Evolutionary conservation across 2,113 vertebrate genomes (phyloP).

Genomic region (Andinoacara biseriatus): DNA sequence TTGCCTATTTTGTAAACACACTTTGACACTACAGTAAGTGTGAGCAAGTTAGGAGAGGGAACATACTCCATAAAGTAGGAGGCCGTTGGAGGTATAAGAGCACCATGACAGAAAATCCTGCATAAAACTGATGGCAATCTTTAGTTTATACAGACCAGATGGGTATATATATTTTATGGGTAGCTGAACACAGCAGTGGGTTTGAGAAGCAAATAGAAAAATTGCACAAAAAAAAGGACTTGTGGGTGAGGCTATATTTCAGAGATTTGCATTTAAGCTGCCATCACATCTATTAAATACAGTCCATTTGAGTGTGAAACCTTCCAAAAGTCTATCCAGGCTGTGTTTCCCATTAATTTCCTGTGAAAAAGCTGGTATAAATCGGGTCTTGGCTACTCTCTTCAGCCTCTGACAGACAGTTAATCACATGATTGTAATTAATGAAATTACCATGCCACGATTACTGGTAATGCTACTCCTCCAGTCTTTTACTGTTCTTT

Average conservation of each 20-base stretch:
- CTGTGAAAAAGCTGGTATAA: constrained; percentile 20
- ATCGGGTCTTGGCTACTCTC: constrained; percentile 29
- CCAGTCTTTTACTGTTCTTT: constrained; percentile 15
- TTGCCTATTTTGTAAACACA: neutral
- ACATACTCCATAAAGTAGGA: neutral
- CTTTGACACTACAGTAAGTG: neutral
- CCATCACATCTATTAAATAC: constrained; percentile 40
- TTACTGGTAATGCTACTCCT: constrained; percentile 37
- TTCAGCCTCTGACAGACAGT: constrained; percentile 14
- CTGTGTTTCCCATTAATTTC: constrained; percentile 2
- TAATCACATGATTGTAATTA: constrained; percentile 54
- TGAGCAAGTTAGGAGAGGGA: neutral
- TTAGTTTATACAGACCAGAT: constrained; percentile 13
- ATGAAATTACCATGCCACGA: constrained; percentile 43
- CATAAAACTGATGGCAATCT: neutral
- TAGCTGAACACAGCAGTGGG: neutral
- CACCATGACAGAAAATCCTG: neutral
- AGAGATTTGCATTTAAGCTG: constrained; percentile 31
- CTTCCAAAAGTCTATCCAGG: constrained; percentile 4
- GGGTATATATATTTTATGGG: constrained; percentile 7
- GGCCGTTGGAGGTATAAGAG: neutral
- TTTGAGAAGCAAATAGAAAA: constrained; percentile 6
- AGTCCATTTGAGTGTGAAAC: constrained; percentile 22
- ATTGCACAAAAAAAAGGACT: neutral
- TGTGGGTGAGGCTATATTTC: constrained; percentile 21